Evolutionary conservation across 2,888 invertebrate species (phyloP), one percentile per base, ranked within the genome.

Genomic region (Pollenia griseotomentosa): DNA sequence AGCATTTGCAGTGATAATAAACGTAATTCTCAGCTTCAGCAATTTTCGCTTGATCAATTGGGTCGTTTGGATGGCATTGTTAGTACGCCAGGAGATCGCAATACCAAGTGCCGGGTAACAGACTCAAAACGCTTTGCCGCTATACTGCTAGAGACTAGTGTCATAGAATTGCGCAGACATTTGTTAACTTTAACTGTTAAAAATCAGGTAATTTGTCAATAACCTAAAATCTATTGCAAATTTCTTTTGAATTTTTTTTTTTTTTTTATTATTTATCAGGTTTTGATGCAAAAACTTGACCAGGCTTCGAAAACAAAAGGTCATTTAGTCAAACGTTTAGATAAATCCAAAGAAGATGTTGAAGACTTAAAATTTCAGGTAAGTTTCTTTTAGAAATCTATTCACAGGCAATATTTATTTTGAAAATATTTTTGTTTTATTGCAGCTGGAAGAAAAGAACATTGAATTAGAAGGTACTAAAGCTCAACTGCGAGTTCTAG

Each of bases 361-460:
- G 97, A 97, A 89, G 97, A 97, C 93, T 95, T 97, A 91, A 95
- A 95, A 91, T 97, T 97, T 94, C 96, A 96, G 95, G 97, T 97
- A 71, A 63, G 87, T 90, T 63, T 14, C 33, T 19, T 44, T 42
- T 33, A 55, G 0, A 23, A n/a, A 46, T 51, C 16, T 33, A 14
- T 19, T 11, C 1, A 14, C 6, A n/a, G 11, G 16, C 9, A 2
- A 12, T 42, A 19, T 23, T 71, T 9, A 44, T 55, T 33, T 33
- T 12, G 23, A 12, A 46, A 48, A 66, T 53, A 59, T 11, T 55
- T 66, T 61, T 16, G 5, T 74, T 19, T 57, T 9, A 4, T 70
- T 85, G 0, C 90, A 97, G 97, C 93, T 97, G 90, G 97, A 97
- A 93, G 97, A 97, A 93, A 96, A 96, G 92, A 96, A 95, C 90